phyloP scores from a whole-genome alignment of 1,140 invertebrate species.

The Paraescarpia echinospica region DNA sequence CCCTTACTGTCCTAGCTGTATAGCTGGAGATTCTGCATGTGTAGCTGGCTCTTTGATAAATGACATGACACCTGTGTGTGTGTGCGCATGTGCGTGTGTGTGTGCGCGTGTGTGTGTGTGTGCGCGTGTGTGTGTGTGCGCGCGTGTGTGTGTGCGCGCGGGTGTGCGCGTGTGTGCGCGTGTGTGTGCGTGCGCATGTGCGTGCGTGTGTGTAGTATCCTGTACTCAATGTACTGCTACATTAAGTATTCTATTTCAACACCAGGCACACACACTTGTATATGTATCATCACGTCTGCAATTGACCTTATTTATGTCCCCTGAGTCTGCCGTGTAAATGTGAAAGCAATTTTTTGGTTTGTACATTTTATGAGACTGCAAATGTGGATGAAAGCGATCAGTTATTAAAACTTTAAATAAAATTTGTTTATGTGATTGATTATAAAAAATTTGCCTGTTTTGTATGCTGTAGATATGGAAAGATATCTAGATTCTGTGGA shows the following conservation, averaged over 20 bases:
- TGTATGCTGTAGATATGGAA: too few relatives aligned
- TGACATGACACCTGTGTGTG: background rate
- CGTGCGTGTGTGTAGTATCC: too few relatives aligned
- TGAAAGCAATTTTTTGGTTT: background rate
- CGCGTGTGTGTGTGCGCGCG: too few relatives aligned
- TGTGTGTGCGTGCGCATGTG: too few relatives aligned
- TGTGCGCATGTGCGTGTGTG: too few relatives aligned
- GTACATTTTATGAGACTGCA: background rate
- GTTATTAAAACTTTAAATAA: background rate
- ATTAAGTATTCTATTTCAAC: background rate
- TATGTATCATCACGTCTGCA: background rate
- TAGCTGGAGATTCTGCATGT: background rate
- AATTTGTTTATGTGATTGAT: background rate
- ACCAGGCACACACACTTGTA: background rate
- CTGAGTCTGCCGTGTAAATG: background rate
- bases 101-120: too few relatives aligned
- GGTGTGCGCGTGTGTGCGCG: too few relatives aligned
- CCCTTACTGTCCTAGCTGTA: background rate
- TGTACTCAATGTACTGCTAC: background rate
- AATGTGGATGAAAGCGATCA: background rate
- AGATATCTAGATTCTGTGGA: too few relatives aligned
- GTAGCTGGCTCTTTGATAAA: background rate
- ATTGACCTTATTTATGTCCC: background rate
- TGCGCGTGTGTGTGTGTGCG: too few relatives aligned
- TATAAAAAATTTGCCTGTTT: too few relatives aligned